Conservation (phyloP, 92 coral and sea anemone genomes). For the Siderastrea radians region DNA sequence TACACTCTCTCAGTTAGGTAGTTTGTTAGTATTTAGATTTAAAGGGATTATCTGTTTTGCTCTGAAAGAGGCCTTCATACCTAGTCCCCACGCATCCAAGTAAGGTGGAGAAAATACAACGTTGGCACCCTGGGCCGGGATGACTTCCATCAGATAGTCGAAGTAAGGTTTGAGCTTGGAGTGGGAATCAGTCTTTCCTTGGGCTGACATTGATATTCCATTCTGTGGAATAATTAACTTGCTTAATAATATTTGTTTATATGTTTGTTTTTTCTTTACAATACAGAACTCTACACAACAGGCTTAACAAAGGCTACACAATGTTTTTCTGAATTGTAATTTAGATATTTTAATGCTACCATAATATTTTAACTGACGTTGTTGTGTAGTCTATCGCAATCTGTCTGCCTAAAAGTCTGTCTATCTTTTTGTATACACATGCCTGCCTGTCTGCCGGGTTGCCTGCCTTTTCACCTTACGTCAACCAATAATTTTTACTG, state of each 20-base stretch:
- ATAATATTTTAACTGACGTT: no score
- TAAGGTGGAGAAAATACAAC: slow-evolving; percentile 79
- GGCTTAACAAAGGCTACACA: no score
- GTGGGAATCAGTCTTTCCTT: background rate
- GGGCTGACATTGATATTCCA: background rate
- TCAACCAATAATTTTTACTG: background rate
- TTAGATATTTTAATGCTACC: no score
- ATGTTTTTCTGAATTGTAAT: background rate
- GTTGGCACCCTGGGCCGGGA: slow-evolving; percentile 5
- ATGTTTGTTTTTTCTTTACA: no score
- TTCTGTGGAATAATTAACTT: background rate
- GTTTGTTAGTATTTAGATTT: no score
- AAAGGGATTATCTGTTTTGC: no score
- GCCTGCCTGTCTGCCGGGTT: background rate
- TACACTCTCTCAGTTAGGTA: no score
- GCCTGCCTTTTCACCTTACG: no score
- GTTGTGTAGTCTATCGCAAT: no score
- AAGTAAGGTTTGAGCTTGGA: slow-evolving; percentile 58
- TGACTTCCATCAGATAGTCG: slow-evolving; percentile 50
- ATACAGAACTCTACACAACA: no score
- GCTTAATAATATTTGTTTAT: background rate
- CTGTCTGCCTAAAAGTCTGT: background rate
- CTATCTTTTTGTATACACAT: no score
- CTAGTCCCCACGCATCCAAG: slow-evolving; percentile 86
- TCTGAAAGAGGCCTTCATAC: slow-evolving; percentile 18